These are phyloP conservation scores for Patella pellucida DNA, from an alignment of 2,888 invertebrate genomes.

Conservation along the genomic window DNA sequence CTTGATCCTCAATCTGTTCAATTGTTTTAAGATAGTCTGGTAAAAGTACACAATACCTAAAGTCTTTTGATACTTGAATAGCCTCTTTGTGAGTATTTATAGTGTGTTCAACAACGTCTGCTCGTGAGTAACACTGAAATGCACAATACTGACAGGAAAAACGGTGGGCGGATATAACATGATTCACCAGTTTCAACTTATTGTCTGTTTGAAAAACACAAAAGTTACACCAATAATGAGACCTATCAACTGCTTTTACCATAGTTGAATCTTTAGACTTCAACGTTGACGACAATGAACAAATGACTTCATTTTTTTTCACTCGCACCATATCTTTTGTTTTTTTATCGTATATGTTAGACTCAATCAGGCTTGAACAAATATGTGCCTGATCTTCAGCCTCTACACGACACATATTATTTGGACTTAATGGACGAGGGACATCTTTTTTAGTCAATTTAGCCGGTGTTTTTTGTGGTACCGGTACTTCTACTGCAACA, in stretches of 20 bases:
- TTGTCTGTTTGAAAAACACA: conserved; percentile 47
- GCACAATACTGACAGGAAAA: conserved; percentile 51
- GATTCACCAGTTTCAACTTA: conserved; percentile 41
- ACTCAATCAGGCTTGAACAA: conserved; percentile 39
- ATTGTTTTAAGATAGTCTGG: conserved; percentile 39
- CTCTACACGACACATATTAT: conserved; percentile 37
- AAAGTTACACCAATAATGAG: conserved; percentile 56
- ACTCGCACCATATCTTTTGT: conserved; percentile 27
- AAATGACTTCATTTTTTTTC: conserved; percentile 41
- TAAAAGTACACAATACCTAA: conserved; percentile 47
- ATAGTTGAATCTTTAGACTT: conserved; percentile 36
- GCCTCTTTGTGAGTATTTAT: conserved; percentile 39
- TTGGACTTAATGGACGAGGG: conserved; percentile 49
- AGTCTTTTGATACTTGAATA: conserved; percentile 33
- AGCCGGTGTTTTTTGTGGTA: too few species aligned
- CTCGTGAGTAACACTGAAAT: conserved; percentile 50
- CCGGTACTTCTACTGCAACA: too few species aligned
- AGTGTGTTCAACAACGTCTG: conserved; percentile 47
- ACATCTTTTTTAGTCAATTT: conserved; percentile 4
- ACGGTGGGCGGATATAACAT: conserved; percentile 47
- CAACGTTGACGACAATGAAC: conserved; percentile 45
- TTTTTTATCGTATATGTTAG: conserved; percentile 30
- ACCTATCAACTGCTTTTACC: conserved; percentile 39
- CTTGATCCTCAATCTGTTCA: neutral
- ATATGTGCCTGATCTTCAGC: conserved; percentile 42